Percentiles rank a stretch among this genome's conserved stretches.
Evolutionary conservation across 2,888 invertebrate genomes (phyloP).

Genomic region (Ochropleura leucogaster): DNA sequence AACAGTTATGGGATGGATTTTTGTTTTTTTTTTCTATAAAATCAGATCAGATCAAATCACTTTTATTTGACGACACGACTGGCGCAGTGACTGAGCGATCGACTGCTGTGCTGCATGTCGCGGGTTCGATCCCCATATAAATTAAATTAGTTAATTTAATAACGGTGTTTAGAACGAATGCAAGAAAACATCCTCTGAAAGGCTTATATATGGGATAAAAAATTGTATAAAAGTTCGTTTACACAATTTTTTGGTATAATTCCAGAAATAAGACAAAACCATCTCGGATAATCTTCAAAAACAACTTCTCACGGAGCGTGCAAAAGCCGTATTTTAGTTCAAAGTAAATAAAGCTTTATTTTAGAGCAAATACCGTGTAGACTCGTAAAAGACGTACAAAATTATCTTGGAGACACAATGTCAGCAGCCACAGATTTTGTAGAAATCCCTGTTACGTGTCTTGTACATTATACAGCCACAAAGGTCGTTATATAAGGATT

Average conservation of each 20-base stretch:
- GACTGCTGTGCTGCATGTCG: too few species aligned
- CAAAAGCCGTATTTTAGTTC: slow-evolving; percentile 2
- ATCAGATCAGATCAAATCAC: too few species aligned
- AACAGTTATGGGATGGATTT: background rate
- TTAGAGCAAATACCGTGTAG: slow-evolving; percentile 8
- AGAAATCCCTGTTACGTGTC: background rate
- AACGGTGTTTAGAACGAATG: background rate
- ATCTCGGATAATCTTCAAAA: background rate
- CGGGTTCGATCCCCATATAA: too few species aligned
- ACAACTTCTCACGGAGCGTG: background rate
- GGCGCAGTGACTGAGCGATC: too few species aligned
- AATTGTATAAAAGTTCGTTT: background rate
- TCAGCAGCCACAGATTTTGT: slow-evolving; percentile 1
- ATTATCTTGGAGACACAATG: background rate
- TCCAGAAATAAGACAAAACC: background rate
- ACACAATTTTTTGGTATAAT: background rate
- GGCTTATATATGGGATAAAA: too few species aligned
- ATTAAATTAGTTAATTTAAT: background rate
- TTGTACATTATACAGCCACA: background rate
- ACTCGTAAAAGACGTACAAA: background rate
- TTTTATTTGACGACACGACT: too few species aligned
- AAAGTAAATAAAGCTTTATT: slow-evolving; percentile 25
- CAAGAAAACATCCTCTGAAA: too few species aligned
- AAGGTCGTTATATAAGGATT: background rate
- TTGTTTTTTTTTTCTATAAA: background rate